phyloP scores from a whole-genome alignment of 2,888 invertebrate species.

The Dimorphilus gyrociliatus region DNA sequence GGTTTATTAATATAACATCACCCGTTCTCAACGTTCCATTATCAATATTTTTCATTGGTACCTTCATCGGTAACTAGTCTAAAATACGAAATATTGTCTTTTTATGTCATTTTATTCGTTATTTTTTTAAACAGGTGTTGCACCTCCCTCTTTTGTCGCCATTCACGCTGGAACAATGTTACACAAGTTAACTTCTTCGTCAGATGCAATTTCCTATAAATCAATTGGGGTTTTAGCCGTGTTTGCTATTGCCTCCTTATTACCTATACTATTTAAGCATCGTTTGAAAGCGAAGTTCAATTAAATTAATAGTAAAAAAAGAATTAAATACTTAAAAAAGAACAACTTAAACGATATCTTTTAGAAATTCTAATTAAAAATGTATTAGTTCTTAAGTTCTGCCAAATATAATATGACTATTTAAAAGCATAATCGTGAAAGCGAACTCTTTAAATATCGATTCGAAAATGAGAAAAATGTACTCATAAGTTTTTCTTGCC shows the following conservation, averaged over 20 bases:
- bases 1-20: conserved; percentile 93
- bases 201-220: conserved; percentile 63
- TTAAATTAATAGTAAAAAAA: too few relatives aligned
- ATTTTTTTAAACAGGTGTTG: conserved; percentile 28
- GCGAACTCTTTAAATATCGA: too few relatives aligned
- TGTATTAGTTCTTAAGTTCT: too few relatives aligned
- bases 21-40: conserved; percentile 92
- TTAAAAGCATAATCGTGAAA: too few relatives aligned
- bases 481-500: too few relatives aligned
- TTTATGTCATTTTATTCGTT: background rate
- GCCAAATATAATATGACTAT: too few relatives aligned
- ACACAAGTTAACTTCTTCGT: conserved; percentile 57
- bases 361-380: too few relatives aligned
- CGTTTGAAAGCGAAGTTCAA: conserved; percentile 46
- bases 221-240: conserved; percentile 60
- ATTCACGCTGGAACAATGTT: conserved; percentile 94
- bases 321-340: too few relatives aligned
- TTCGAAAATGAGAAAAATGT: too few relatives aligned
- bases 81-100: too few relatives aligned
- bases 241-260: conserved; percentile 63
- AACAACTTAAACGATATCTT: too few relatives aligned
- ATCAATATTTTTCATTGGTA: conserved; percentile 77
- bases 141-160: conserved; percentile 84
- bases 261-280: conserved; percentile 72
- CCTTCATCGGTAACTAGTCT: conserved; percentile 61